These are phyloP conservation scores for Crotalus tigris DNA, from an alignment of 2,113 vertebrate species.

Conservation along the genomic window DNA sequence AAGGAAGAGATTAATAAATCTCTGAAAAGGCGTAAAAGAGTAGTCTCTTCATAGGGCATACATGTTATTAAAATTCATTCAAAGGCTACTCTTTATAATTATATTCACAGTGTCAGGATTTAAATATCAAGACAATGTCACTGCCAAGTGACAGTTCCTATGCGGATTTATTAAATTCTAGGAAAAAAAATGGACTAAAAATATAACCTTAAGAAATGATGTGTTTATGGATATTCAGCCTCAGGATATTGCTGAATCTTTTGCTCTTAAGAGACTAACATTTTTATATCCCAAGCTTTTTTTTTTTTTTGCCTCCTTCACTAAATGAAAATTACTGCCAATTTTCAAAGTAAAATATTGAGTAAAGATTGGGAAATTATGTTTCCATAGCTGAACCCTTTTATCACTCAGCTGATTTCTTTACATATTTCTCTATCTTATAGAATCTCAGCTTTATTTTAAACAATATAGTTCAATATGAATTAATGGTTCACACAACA, in stretches of 20 bases:
- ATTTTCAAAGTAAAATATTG: constrained; percentile 22
- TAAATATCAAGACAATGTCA: constrained; percentile 43
- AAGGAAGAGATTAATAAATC: constrained; percentile 17
- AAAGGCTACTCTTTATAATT: constrained; percentile 35
- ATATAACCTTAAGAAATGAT: constrained; percentile 22
- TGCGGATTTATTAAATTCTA: constrained; percentile 37
- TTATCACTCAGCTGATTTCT: background rate
- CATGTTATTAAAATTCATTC: constrained; percentile 33
- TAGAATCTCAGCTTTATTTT: background rate
- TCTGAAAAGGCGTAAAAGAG: background rate
- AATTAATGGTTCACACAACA: background rate
- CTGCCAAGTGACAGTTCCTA: constrained; percentile 34
- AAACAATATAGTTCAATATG: background rate
- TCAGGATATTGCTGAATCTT: background rate
- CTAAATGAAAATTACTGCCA: constrained; percentile 23
- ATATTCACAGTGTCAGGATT: constrained; percentile 35
- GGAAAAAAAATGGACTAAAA: constrained; percentile 11
- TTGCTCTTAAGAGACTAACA: constrained; percentile 28
- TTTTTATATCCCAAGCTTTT: constrained; percentile 17
- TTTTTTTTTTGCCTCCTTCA: background rate
- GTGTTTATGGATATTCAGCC: constrained; percentile 18
- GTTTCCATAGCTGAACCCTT: background rate
- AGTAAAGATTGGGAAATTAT: constrained; percentile 5
- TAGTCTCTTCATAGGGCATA: constrained; percentile 5
- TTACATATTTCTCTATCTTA: background rate